These are phyloP conservation scores for Setipinna tenuifilis DNA, from an alignment of 2,797 vertebrate genomes.

Conservation along the genomic window DNA sequence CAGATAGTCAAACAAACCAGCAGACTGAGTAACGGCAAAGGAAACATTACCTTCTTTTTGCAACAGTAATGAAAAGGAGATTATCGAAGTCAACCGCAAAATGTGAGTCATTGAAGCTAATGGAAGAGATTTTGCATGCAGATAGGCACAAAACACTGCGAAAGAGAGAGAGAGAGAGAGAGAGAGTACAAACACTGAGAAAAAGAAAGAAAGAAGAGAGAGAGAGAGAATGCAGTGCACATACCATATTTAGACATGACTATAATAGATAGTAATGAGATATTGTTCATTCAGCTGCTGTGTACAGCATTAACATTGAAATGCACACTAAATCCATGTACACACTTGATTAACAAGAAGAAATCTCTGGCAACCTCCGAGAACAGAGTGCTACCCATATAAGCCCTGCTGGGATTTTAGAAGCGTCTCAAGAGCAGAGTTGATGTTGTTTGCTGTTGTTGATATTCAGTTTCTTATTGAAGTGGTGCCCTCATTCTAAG, in stretches of 20 bases:
- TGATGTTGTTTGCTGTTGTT: background rate
- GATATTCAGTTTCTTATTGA: background rate
- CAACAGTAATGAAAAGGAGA: background rate
- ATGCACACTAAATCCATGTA: background rate
- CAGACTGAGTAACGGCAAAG: too few species aligned
- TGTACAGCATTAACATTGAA: background rate
- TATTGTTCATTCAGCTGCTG: background rate
- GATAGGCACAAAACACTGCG: background rate
- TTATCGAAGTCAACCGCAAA: background rate
- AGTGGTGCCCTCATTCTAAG: background rate
- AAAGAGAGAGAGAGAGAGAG: background rate
- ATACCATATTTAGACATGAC: background rate
- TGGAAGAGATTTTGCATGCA: conserved; percentile 48
- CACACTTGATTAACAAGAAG: conserved; percentile 7
- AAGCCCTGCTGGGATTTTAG: background rate
- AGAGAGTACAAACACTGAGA: conserved; percentile 2
- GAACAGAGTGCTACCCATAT: background rate
- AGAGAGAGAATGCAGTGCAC: background rate
- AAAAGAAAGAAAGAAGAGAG: background rate
- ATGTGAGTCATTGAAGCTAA: conserved; percentile 5
- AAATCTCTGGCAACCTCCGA: background rate
- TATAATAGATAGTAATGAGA: background rate
- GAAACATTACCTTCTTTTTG: background rate
- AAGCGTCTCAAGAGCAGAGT: background rate
- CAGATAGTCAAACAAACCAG: too few species aligned